A percentile compares a stretch with the other conserved stretches of the same genome.
These are phyloP conservation scores for Latheticus oryzae DNA, from an alignment of 2,888 invertebrate species.

Conservation along the genomic window DNA sequence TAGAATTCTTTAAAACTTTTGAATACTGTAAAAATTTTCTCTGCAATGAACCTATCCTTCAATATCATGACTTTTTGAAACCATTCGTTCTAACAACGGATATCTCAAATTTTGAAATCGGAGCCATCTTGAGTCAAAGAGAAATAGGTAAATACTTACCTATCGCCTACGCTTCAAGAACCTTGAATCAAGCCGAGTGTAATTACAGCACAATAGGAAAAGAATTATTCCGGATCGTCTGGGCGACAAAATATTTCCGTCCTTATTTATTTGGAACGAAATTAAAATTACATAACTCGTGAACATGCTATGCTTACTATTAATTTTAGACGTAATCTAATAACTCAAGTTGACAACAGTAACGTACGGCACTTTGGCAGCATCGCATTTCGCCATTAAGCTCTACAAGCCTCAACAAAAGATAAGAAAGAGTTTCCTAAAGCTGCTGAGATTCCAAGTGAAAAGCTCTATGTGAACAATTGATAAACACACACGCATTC, in stretches of 20 bases:
- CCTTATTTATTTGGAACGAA: not conserved
- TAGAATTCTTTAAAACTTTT: constrained; percentile 36
- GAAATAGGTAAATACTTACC: not conserved
- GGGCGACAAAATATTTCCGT: constrained; percentile 10
- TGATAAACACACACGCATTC: too few relatives aligned
- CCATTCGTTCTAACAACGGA: constrained; percentile 52
- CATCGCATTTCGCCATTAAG: constrained; percentile 41
- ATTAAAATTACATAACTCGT: too few relatives aligned
- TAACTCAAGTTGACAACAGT: constrained; percentile 43
- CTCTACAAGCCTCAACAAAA: constrained; percentile 31
- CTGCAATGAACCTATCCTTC: constrained; percentile 33
- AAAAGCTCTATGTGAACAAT: too few relatives aligned
- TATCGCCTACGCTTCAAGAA: constrained; percentile 3
- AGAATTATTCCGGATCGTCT: constrained; percentile 4
- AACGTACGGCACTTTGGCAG: constrained; percentile 44
- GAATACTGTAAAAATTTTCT: constrained; percentile 32
- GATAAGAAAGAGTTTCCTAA: constrained; percentile 37
- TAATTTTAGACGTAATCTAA: constrained; percentile 30
- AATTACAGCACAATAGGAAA: constrained; percentile 9
- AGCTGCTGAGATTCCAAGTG: too few relatives aligned
- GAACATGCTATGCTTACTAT: too few relatives aligned
- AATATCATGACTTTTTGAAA: constrained; percentile 50
- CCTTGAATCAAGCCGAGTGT: constrained; percentile 3
- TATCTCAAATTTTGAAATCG: constrained; percentile 48
- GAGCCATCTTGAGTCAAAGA: constrained; percentile 45